These are phyloP conservation scores for Malurus cyaneus DNA, from an alignment of 2,113 vertebrate genomes.

Conservation along the genomic window DNA sequence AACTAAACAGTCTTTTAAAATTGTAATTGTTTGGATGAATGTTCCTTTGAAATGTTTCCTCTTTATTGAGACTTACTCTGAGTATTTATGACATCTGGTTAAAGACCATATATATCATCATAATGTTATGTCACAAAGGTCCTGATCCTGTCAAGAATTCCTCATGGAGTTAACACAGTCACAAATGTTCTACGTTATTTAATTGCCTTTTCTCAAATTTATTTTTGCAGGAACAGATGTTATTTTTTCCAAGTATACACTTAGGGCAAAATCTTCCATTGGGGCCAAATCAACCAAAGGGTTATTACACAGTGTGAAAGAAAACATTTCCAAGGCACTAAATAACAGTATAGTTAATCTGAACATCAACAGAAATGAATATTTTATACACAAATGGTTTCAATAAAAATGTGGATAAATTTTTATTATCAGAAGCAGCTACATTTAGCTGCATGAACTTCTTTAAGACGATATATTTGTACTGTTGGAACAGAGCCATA, in stretches of 20 bases:
- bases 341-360: conserved; percentile 18
- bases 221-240: conserved; percentile 7
- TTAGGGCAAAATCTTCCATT: neutral
- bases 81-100: neutral
- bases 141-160: neutral
- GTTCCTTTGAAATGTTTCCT: neutral
- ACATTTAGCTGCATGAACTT: neutral
- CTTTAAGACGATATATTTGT: neutral
- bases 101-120: neutral
- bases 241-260: conserved; percentile 1
- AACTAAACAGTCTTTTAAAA: neutral
- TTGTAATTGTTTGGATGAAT: neutral
- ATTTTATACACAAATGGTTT: neutral
- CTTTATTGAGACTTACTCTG: neutral
- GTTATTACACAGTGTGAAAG: neutral
- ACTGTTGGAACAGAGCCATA: neutral
- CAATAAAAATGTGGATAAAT: neutral
- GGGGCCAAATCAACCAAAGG: neutral
- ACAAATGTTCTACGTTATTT: neutral
- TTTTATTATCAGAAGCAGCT: conserved; percentile 22
- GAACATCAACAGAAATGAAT: neutral
- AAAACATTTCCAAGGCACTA: conserved; percentile 17
- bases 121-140: neutral
- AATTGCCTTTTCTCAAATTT: neutral
- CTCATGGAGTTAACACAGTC: neutral